phyloP scores from a whole-genome alignment of 1,140 invertebrate species.

The Chironomus striatipennis region DNA sequence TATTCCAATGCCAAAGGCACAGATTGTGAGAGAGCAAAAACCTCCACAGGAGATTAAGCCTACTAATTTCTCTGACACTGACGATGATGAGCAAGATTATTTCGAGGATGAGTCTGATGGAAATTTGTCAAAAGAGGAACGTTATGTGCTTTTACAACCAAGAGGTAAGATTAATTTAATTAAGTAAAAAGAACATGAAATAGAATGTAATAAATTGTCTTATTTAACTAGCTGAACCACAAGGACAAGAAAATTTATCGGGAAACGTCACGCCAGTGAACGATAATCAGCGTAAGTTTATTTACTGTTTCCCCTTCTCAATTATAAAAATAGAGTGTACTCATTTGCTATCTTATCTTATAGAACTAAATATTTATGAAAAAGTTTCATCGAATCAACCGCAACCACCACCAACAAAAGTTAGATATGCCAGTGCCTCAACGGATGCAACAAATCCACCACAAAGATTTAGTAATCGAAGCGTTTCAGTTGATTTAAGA shows the following conservation, averaged over 20 bases:
- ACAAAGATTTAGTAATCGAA: constrained; percentile 23
- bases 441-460: constrained; percentile 24
- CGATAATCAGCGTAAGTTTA: constrained; percentile 36
- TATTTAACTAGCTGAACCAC: constrained; percentile 62
- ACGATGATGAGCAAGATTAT: constrained; percentile 13
- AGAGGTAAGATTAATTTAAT: constrained; percentile 36
- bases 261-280: constrained; percentile 40
- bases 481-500: constrained; percentile 25
- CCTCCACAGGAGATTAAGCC: background rate
- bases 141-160: constrained; percentile 73
- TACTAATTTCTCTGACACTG: background rate
- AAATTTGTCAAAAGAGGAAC: constrained; percentile 77
- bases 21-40: background rate
- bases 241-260: constrained; percentile 76
- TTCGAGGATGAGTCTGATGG: constrained; percentile 58
- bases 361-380: background rate
- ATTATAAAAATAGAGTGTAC: background rate
- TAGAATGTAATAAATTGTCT: too few species aligned
- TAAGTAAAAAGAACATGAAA: too few species aligned
- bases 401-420: background rate
- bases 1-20: background rate
- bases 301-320: background rate
- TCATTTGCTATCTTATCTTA: background rate
- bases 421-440: constrained; percentile 24
- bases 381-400: background rate